A percentile compares a stretch with the other conserved stretches of the same genome.
phyloP scores from a whole-genome alignment of 53 echinoderm and acorn worm genomes.

The Hippasteria phrygiana region DNA sequence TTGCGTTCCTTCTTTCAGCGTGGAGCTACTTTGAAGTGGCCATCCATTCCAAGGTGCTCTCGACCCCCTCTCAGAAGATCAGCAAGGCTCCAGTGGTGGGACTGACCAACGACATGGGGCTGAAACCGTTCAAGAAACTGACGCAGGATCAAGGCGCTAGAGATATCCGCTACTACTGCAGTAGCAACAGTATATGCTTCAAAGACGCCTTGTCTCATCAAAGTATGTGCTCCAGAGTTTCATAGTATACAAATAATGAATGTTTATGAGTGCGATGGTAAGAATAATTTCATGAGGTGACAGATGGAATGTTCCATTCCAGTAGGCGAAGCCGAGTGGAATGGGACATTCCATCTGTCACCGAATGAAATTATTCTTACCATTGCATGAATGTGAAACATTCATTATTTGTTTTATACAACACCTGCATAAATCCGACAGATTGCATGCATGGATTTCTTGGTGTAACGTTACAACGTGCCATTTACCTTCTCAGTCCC shows the following conservation, averaged over 20 bases:
- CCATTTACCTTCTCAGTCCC: too few species aligned
- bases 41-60: slow-evolving; percentile 62
- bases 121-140: slow-evolving; percentile 69
- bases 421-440: too few species aligned
- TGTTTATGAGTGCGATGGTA: too few species aligned
- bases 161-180: slow-evolving; percentile 80
- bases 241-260: background rate
- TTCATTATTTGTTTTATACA: too few species aligned
- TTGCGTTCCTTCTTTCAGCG: slow-evolving; percentile 48
- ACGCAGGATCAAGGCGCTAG: slow-evolving; percentile 58
- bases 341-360: too few species aligned
- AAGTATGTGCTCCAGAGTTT: slow-evolving; percentile 65
- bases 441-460: too few species aligned
- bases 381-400: too few species aligned
- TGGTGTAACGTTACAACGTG: too few species aligned
- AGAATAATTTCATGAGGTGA: background rate
- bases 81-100: slow-evolving; percentile 78
- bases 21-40: slow-evolving; percentile 92
- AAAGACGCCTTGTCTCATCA: slow-evolving; percentile 68
- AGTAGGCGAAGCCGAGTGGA: too few species aligned
- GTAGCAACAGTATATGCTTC: slow-evolving; percentile 83
- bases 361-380: too few species aligned
- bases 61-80: slow-evolving; percentile 40
- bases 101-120: slow-evolving; percentile 75
- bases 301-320: too few species aligned